Base-by-base conservation (phyloP, 2,797 vertebrate genomes). In the Gymnoscopelus braueri region DNA sequence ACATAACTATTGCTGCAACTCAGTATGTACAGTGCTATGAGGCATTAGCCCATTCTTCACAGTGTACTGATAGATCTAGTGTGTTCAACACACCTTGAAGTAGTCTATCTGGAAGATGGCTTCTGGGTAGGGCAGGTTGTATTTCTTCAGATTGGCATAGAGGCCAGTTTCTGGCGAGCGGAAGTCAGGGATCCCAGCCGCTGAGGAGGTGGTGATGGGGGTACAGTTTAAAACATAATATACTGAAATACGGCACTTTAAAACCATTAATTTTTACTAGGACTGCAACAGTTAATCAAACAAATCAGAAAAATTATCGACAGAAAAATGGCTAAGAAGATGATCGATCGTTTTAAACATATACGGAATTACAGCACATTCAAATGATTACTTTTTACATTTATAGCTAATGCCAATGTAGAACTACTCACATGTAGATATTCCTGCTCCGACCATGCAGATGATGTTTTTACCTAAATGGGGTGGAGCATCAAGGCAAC, bases 401-500 rank as follows among this genome's bases (percentile, higher is more conserved):
- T 35, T 6, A 50, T 15, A 10, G 14, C 64, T 56, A 3, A 56
- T 26, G 47, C 15, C 51, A 55, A 66, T 62, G 29, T 4, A 0
- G 8, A 52, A 15, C 74, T 14, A 94, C 96, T 96, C 72, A 98
- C 97, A 96, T 0, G 97, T 98, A 14, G 97, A 98, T 90, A 98
- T 97, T 69, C 97, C 97, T 11, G 97, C 97, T 74, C 97, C 97
- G 53, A 96, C 97, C 95, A 98, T 94, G 79, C 95, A 98, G 81
- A 97, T 85, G 14, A 98, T 88, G 62, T 93, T 96, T 85, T 94
- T 95, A 87, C 96, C 96, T 98, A 85, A 54, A 59, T 67, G 72
- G 10, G 71, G 14, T 26, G 83, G 56, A 79, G 23, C 64, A 64
- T 19, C 61, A 71, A 47, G 69, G 12, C 26, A 54, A 51, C 2